Evolutionary conservation across 1,140 invertebrate species (phyloP).

Genomic region (Papilio machaon): DNA sequence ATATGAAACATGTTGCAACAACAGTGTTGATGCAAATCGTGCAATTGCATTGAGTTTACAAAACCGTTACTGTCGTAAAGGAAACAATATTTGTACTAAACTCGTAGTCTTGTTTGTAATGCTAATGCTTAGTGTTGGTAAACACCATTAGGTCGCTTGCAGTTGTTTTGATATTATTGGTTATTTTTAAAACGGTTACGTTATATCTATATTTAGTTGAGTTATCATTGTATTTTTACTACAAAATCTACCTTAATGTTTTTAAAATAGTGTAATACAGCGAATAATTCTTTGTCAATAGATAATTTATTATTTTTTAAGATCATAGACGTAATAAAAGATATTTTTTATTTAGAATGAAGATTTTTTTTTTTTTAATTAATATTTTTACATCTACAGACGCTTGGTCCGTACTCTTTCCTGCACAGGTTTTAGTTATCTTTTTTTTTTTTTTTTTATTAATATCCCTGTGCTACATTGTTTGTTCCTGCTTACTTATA

Average conservation of each 20-base stretch:
- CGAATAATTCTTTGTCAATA: neutral
- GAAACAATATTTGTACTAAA: constrained; percentile 31
- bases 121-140: neutral
- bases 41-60: neutral
- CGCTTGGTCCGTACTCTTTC: too few relatives aligned
- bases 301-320: neutral
- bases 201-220: constrained; percentile 18
- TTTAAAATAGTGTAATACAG: too few relatives aligned
- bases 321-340: neutral
- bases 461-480: too few relatives aligned
- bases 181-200: neutral
- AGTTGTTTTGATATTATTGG: constrained; percentile 9
- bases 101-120: constrained; percentile 18
- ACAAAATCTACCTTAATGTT: neutral
- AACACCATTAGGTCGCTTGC: constrained; percentile 28
- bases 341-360: neutral
- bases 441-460: too few relatives aligned
- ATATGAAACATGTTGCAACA: neutral
- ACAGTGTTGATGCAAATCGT: neutral
- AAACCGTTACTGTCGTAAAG: constrained; percentile 20
- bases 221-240: neutral
- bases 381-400: too few relatives aligned
- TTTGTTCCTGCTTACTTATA: too few relatives aligned
- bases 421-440: too few relatives aligned
- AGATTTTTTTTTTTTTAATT: too few relatives aligned